Evolutionary conservation across 2,797 vertebrate species (phyloP).

Genomic region (Phrynocephalus vlangalii): DNA sequence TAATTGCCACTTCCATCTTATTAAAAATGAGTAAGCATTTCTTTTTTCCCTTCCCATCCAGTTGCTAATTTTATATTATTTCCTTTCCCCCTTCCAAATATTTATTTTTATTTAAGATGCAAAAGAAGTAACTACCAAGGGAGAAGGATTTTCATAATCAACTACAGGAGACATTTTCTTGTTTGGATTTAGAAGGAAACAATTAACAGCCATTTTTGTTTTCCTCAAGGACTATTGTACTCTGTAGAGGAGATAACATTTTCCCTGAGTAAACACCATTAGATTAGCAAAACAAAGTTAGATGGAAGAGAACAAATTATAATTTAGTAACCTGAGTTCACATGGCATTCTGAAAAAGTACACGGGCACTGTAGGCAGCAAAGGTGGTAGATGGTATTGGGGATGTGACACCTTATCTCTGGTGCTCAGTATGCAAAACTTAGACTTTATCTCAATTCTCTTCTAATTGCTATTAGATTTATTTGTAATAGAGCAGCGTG

Average conservation of each 20-base stretch:
- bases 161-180: slow-evolving; percentile 68
- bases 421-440: slow-evolving; percentile 58
- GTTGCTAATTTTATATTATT: not conserved
- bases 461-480: slow-evolving; percentile 57
- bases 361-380: slow-evolving; percentile 47
- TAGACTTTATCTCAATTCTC: slow-evolving; percentile 63
- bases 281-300: slow-evolving; percentile 67
- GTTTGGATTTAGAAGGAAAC: slow-evolving; percentile 72
- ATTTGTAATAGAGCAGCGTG: slow-evolving; percentile 53
- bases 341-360: slow-evolving; percentile 35
- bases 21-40: slow-evolving; percentile 43
- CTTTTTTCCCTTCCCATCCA: not conserved
- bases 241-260: slow-evolving; percentile 65
- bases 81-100: slow-evolving; percentile 21
- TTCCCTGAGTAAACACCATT: slow-evolving; percentile 65
- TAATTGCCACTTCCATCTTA: not conserved
- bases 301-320: slow-evolving; percentile 56
- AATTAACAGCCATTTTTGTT: slow-evolving; percentile 71
- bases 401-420: slow-evolving; percentile 45
- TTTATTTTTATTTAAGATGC: slow-evolving; percentile 59
- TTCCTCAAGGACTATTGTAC: slow-evolving; percentile 65
- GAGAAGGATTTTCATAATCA: slow-evolving; percentile 65
- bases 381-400: not conserved
- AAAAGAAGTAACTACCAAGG: slow-evolving; percentile 57
- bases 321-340: slow-evolving; percentile 49